Conservation (phyloP, 2,888 invertebrate species). For the Trissolcus japonicus region DNA sequence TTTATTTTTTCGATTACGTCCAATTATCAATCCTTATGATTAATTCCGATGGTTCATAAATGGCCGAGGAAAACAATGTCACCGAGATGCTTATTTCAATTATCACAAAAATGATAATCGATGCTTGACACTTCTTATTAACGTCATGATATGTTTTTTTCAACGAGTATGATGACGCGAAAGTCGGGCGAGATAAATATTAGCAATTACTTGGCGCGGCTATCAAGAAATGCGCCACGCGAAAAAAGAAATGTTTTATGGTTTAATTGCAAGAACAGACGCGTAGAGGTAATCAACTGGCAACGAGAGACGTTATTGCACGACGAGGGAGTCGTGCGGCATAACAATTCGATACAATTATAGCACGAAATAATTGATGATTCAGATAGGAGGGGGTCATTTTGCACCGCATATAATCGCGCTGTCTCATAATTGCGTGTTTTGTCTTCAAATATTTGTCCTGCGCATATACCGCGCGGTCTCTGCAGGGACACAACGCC, state of each 20-base stretch:
- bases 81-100: too few species aligned
- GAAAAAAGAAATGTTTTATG: constrained; percentile 11
- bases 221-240: neutral
- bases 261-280: constrained; percentile 11
- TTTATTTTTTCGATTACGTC: constrained; percentile 5
- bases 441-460: constrained; percentile 47
- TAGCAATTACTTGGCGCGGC: too few species aligned
- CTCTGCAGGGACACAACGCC: constrained; percentile 36
- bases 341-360: constrained; percentile 27
- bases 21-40: neutral
- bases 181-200: too few species aligned
- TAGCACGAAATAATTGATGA: constrained; percentile 36
- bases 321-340: constrained; percentile 6
- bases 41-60: too few species aligned
- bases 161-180: too few species aligned
- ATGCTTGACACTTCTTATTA: too few species aligned
- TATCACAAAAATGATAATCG: too few species aligned
- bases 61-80: too few species aligned
- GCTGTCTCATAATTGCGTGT: constrained; percentile 25
- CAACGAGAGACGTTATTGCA: constrained; percentile 11
- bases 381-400: constrained; percentile 10
- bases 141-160: too few species aligned
- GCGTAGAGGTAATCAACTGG: constrained; percentile 9
- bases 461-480: constrained; percentile 17
- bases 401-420: neutral